Evolutionary conservation across 37 sponge, comb jelly and placozoan genomes (phyloP).

Genomic region (Agelas oroides): DNA sequence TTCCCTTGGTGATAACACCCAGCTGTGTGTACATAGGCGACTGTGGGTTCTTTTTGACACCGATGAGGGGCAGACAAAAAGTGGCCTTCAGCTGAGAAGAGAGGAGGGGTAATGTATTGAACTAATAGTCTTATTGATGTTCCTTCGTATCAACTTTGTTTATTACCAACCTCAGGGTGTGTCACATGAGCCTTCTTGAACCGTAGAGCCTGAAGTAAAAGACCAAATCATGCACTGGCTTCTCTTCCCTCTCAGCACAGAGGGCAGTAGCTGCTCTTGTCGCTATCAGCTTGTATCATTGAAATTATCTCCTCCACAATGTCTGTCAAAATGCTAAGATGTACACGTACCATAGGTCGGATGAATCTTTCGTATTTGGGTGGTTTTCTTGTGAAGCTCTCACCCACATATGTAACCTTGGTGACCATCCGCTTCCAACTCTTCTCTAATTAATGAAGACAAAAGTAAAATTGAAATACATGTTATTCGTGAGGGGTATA

Average conservation of each 20-base stretch:
- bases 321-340: not conserved
- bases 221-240: not conserved
- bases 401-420: slow-evolving; percentile 96
- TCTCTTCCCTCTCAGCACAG: not conserved
- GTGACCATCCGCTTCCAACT: slow-evolving; percentile 99
- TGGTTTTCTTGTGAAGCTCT: slow-evolving; percentile 97
- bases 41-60: slow-evolving; percentile 99
- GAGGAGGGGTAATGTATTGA: no score
- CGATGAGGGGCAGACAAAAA: slow-evolving; percentile 96
- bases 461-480: not conserved
- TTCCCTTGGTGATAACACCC: slow-evolving; percentile 99
- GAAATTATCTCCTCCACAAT: no score
- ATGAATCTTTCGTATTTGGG: slow-evolving; percentile 99
- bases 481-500: not conserved
- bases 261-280: no score
- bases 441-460: slow-evolving; percentile 58
- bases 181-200: slow-evolving; percentile 99
- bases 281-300: no score
- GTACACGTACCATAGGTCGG: slow-evolving; percentile 87
- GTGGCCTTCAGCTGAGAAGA: slow-evolving; percentile 90
- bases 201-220: slow-evolving; percentile 69
- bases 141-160: no score
- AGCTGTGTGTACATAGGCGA: slow-evolving; percentile 94
- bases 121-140: no score
- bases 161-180: slow-evolving; percentile 92